phyloP scores from a whole-genome alignment of 2,113 vertebrate species.

The Pandion haliaetus region DNA sequence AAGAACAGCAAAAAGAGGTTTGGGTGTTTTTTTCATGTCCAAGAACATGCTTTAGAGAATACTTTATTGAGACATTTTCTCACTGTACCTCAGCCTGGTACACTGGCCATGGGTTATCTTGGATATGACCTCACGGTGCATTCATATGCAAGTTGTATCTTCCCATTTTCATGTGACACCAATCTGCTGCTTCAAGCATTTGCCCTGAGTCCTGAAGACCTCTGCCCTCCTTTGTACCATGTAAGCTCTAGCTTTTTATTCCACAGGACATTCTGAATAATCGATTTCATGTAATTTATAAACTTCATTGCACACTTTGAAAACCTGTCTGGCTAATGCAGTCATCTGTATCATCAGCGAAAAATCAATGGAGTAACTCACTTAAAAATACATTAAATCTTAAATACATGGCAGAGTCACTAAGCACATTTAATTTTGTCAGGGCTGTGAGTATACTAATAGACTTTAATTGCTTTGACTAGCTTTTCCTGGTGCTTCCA shows the following conservation, averaged over 20 bases:
- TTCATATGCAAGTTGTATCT: background rate
- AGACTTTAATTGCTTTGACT: background rate
- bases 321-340: background rate
- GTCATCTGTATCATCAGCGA: background rate
- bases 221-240: background rate
- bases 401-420: background rate
- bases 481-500: background rate
- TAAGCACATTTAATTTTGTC: background rate
- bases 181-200: background rate
- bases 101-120: background rate
- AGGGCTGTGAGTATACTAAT: background rate
- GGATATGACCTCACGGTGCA: background rate
- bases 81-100: background rate
- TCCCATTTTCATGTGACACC: background rate
- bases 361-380: background rate
- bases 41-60: background rate
- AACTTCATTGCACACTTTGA: background rate
- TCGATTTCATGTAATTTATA: background rate
- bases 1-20: background rate
- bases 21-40: background rate
- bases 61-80: background rate
- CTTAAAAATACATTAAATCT: background rate
- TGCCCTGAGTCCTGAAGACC: background rate
- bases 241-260: background rate
- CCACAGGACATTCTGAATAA: background rate